phyloP scores from a whole-genome alignment of 2,797 vertebrate genomes.

The Sternotherus odoratus region DNA sequence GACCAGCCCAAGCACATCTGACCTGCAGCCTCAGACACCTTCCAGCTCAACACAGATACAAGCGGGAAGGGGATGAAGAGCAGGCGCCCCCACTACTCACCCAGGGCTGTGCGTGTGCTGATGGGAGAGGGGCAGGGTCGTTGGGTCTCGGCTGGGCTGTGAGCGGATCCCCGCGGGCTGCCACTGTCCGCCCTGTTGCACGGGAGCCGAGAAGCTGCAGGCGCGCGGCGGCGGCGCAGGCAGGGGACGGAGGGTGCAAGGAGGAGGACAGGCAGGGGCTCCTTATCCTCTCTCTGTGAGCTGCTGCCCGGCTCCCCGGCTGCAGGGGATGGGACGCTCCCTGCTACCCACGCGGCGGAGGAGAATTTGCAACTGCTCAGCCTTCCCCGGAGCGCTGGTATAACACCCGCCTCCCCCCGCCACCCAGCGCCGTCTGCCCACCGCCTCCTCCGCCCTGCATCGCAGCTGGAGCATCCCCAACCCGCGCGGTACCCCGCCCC shows the following conservation, averaged over 20 bases:
- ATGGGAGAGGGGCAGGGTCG: neutral
- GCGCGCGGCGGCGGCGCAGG: neutral
- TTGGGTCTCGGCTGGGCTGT: neutral
- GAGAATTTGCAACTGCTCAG: slow-evolving; percentile 83
- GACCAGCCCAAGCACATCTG: neutral
- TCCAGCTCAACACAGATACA: neutral
- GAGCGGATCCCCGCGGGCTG: neutral
- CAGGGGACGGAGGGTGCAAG: neutral
- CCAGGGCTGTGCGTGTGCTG: slow-evolving; percentile 32
- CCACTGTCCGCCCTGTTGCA: neutral
- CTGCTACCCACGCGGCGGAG: slow-evolving; percentile 77
- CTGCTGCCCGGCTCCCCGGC: slow-evolving; percentile 51
- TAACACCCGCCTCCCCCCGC: slow-evolving; percentile 82
- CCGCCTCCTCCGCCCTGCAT: neutral
- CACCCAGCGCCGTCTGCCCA: neutral
- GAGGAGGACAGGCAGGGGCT: neutral
- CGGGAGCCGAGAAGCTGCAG: neutral
- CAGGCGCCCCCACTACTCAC: slow-evolving; percentile 25
- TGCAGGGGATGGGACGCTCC: slow-evolving; percentile 65
- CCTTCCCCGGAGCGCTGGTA: slow-evolving; percentile 78
- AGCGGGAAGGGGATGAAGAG: neutral
- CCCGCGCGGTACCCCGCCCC: neutral
- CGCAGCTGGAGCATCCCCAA: neutral
- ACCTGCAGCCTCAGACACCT: neutral
- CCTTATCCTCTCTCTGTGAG: slow-evolving; percentile 45